Conservation (phyloP, 2,888 invertebrate genomes). For the Heliothis peltigera region DNA sequence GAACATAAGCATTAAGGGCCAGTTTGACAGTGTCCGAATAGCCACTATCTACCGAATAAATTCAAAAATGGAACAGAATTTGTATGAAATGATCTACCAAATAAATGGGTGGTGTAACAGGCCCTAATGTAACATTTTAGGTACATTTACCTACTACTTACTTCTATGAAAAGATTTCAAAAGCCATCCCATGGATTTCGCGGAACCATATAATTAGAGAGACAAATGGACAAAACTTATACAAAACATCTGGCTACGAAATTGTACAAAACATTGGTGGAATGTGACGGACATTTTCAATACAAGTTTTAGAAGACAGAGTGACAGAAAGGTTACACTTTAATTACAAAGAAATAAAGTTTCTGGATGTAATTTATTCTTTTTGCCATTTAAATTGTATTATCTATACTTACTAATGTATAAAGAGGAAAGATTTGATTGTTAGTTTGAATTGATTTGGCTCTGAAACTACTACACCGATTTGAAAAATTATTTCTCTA, state of each 20-base stretch:
- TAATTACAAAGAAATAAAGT: conserved; percentile 51
- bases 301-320: conserved; percentile 65
- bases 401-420: no score
- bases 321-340: conserved; percentile 42
- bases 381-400: conserved; percentile 44
- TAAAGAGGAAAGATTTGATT: no score
- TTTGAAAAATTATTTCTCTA: no score
- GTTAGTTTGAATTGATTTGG: no score
- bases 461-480: no score
- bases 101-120: no score
- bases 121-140: neutral
- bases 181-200: neutral
- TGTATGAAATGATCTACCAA: no score
- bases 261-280: conserved; percentile 38
- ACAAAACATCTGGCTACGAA: conserved; percentile 4
- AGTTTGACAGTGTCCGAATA: no score
- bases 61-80: no score
- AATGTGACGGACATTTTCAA: conserved; percentile 67
- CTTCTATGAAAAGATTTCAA: neutral
- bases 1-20: no score
- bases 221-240: conserved; percentile 10
- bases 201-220: neutral
- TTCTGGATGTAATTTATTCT: conserved; percentile 43
- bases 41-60: no score
- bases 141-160: neutral